Conservation (phyloP, 1,140 invertebrate species). For the Aporrectodea caliginosa region DNA sequence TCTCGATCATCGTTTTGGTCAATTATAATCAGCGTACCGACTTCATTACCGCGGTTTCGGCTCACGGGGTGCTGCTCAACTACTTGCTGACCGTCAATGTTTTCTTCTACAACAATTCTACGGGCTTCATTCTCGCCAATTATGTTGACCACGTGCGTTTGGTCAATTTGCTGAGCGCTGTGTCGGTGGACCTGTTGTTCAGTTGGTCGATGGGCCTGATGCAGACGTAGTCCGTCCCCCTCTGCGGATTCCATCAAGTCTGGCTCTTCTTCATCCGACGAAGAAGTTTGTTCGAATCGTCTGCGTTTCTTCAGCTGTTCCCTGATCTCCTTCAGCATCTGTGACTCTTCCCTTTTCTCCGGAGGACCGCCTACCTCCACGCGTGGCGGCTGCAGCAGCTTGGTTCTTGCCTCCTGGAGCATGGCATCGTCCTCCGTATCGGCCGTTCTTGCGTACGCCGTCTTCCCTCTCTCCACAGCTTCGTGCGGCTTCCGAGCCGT, state of each 20-base stretch:
- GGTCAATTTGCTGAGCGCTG: background rate
- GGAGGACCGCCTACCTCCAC: background rate
- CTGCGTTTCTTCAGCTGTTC: background rate
- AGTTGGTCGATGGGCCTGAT: too few relatives aligned
- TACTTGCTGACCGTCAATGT: too few relatives aligned
- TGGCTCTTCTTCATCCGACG: background rate
- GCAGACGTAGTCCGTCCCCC: too few relatives aligned
- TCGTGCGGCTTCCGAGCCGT: slow-evolving; percentile 31
- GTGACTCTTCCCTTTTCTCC: background rate
- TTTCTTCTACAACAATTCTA: too few relatives aligned
- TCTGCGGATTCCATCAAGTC: too few relatives aligned
- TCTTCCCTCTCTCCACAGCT: slow-evolving; percentile 20
- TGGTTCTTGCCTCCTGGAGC: background rate
- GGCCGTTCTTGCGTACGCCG: background rate
- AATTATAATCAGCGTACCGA: too few relatives aligned
- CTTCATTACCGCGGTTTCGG: too few relatives aligned
- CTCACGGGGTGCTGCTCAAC: too few relatives aligned
- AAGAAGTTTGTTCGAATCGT: background rate
- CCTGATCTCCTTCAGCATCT: background rate
- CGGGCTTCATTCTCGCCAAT: background rate
- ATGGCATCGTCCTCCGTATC: background rate
- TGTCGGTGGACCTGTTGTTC: background rate
- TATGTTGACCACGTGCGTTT: background rate
- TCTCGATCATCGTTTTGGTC: too few relatives aligned
- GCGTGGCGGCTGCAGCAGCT: background rate